Evolutionary conservation across 2,113 vertebrate genomes (phyloP).

Genomic region (Catagonus wagneri): DNA sequence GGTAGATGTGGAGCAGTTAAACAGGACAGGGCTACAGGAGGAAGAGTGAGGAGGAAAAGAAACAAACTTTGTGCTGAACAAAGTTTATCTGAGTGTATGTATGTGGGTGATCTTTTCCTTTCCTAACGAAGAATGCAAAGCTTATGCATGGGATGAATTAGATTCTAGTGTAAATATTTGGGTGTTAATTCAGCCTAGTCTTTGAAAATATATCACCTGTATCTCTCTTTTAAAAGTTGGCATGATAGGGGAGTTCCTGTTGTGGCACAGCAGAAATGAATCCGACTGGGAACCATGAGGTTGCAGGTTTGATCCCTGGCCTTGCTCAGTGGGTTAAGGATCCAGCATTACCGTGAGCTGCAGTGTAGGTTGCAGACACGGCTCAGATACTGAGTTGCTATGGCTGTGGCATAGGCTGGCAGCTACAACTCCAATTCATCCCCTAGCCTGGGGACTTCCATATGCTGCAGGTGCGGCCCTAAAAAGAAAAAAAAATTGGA

Average conservation of each 20-base stretch:
- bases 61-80: background rate
- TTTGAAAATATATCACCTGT: conserved; percentile 10
- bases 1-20: background rate
- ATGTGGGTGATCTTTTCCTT: conserved; percentile 16
- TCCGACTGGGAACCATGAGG: too few species aligned
- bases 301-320: too few species aligned
- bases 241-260: background rate
- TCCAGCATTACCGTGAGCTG: too few species aligned
- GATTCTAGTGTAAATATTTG: background rate
- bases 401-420: too few species aligned
- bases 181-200: background rate
- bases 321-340: too few species aligned
- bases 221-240: conserved; percentile 38
- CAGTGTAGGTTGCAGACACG: too few species aligned
- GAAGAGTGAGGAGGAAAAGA: background rate
- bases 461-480: too few species aligned
- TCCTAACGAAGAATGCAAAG: conserved; percentile 4
- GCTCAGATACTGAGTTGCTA: too few species aligned
- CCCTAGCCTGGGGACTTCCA: too few species aligned
- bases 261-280: too few species aligned
- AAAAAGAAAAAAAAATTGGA: background rate
- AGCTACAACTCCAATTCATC: too few species aligned
- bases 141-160: background rate
- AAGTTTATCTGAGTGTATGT: background rate
- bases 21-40: background rate